Base-by-base conservation (phyloP, 2,888 invertebrate genomes). In the Plusia festucae region DNA sequence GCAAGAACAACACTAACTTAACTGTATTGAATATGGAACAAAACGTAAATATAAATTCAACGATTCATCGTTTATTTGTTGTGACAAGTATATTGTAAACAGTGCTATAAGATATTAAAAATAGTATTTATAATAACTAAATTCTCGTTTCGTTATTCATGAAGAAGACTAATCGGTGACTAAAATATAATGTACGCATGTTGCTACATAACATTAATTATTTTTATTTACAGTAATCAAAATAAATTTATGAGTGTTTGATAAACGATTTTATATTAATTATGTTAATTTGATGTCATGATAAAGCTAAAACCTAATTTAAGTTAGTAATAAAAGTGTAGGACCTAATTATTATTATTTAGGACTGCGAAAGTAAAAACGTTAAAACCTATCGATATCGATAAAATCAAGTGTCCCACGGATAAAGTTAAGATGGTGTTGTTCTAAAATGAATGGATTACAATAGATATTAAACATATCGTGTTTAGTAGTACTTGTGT, bases 341-440 rank as follows among this genome's bases (percentile, higher is more conserved):
- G 9, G 30, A 30, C 30, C 5, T 24, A 24, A 30, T 9, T 1
- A 9, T 40, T 40, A 13, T n/a, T 7, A n/a, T 40, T 2, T 1
- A 40, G 15, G 15, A 53, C 53, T 65, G 58, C 40, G 46, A 4
- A 40, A 51, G 51, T 3, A 53, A 34, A 1, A 46, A 53, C 46
- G 52, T 58, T 59, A 24, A 30, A 51, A 55, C 46, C n/a, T 8
- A 16, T 20, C 11, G 61, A 51, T 60, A 59, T 30, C 30, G 30
- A 30, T 30, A 69, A 56, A 69, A 65, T 20, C 0, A 52, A 60
- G 30, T 52, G 27, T 64, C 8, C 1, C 22, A 62, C 18, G 51
- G 59, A 68, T 63, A 70, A 55, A 20, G 67, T 68, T 73, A 68
- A 68, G 73, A 70, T 77, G 74, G 71, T 76, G 71, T 77, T 76